A percentile compares a stretch with the other conserved stretches of the same genome.
phyloP scores from a whole-genome alignment of 2,113 vertebrate genomes.

The Austrofundulus limnaeus region DNA sequence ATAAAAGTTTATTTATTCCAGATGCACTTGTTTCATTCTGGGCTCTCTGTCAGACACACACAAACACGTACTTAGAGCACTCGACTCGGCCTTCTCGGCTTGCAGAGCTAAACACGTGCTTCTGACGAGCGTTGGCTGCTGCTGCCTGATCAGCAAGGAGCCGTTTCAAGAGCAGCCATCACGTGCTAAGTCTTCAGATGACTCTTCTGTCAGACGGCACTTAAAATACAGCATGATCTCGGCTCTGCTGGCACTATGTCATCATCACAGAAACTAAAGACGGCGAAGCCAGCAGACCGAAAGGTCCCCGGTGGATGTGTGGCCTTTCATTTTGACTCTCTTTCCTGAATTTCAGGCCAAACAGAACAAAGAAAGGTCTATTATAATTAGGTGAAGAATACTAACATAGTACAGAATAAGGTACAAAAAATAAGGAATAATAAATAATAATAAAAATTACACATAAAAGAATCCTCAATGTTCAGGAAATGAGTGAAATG shows the following conservation, averaged over 20 bases:
- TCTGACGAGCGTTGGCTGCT: conserved; percentile 49
- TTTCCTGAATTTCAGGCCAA: no score
- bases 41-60: conserved; percentile 23
- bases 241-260: conserved; percentile 43
- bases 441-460: no score
- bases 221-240: conserved; percentile 37
- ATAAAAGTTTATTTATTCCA: conserved; percentile 73
- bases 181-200: conserved; percentile 50
- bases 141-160: conserved; percentile 52
- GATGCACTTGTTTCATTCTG: conserved; percentile 56
- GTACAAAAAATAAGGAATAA: no score
- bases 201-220: conserved; percentile 42
- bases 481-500: neutral
- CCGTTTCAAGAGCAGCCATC: conserved; percentile 42
- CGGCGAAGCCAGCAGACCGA: conserved; percentile 20
- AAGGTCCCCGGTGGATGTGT: conserved; percentile 39
- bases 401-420: no score
- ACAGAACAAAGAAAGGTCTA: conserved; percentile 26
- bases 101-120: conserved; percentile 50
- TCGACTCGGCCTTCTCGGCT: conserved; percentile 16
- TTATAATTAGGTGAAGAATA: no score
- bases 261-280: conserved; percentile 27
- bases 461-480: neutral
- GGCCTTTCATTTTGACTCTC: no score
- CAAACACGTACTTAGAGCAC: conserved; percentile 26